Percentiles rank a stretch among this genome's conserved stretches.
These are phyloP conservation scores for Mesitornis unicolor DNA, from an alignment of 2,113 vertebrate genomes.

Conservation along the genomic window DNA sequence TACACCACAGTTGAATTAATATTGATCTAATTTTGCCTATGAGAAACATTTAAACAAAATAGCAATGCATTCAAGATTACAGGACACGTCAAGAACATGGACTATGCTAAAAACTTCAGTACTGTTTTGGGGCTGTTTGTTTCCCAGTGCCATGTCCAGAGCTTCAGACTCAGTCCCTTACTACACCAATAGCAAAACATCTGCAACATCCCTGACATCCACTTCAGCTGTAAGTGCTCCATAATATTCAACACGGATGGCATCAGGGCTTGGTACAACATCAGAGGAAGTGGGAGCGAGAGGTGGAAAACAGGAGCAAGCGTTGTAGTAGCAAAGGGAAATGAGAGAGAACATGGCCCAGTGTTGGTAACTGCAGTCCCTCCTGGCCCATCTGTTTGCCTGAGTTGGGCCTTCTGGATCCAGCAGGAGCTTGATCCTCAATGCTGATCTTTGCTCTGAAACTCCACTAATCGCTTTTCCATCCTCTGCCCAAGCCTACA, in stretches of 20 bases:
- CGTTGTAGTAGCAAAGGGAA: background rate
- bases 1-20: background rate
- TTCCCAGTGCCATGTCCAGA: background rate
- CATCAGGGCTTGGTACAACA: background rate
- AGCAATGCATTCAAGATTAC: background rate
- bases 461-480: background rate
- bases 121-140: background rate
- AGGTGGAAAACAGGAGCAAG: background rate
- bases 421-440: background rate
- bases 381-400: background rate
- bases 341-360: background rate
- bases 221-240: background rate
- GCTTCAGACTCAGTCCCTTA: background rate
- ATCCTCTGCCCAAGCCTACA: background rate
- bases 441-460: background rate
- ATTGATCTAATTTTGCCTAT: background rate
- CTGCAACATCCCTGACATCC: background rate
- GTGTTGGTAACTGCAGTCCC: background rate
- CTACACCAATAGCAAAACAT: background rate
- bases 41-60: background rate
- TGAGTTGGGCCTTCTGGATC: background rate
- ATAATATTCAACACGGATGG: accelerated
- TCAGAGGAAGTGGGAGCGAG: background rate
- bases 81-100: background rate
- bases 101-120: background rate